Base-by-base conservation (phyloP, 1,140 invertebrate genomes). In the Branchinecta lindahli region DNA sequence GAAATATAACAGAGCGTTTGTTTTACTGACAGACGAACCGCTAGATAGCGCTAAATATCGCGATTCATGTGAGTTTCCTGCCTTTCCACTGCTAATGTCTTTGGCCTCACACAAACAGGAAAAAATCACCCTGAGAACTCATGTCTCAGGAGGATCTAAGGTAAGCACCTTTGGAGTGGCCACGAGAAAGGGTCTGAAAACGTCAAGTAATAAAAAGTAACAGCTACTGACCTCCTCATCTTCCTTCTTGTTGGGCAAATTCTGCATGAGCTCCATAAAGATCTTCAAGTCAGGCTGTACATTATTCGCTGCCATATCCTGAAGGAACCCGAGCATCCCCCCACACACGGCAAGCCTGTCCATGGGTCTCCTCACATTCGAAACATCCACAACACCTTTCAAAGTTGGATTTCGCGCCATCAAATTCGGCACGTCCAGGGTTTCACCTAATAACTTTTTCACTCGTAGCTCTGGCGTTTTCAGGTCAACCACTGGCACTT, bases 331-430 rank as follows among this genome's bases (percentile, higher is more conserved):
- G 1, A 61, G 12, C 12, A 61, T 12, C 52, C 52, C 52, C 12
- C 52, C 52, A 61, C 52, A 61, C 52, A 61, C 12, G 18, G 52
- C 52, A 15, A 61, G 52, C 18, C 52, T 61, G 52, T 61, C 52
- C 18, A 15, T 12, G 2, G 12, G 52, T 61, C 18, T 61, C 52
- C 52, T 20, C 12, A 61, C 52, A 15, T 61, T 20, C 52, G 12
- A 12, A 20, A 61, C 18, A 20, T 61, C 18, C 18, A 61, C 18
- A 61, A 61, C 52, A 61, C 52, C 52, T 61, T 61, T 61, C 52
- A 61, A 61, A 20, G 2, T 61, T 15, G 52, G 52, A 61, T 61
- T 61, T 61, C 52, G 52, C 12, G 52, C 52, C 12, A 61, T 20
- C 18, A 61, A 61, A 61, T 61, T 61, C 52, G 52, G 52, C 52